Percentiles rank a stretch among this genome's conserved stretches.
Conservation (phyloP, 2,888 invertebrate genomes). For the Drosophila sordidula region DNA sequence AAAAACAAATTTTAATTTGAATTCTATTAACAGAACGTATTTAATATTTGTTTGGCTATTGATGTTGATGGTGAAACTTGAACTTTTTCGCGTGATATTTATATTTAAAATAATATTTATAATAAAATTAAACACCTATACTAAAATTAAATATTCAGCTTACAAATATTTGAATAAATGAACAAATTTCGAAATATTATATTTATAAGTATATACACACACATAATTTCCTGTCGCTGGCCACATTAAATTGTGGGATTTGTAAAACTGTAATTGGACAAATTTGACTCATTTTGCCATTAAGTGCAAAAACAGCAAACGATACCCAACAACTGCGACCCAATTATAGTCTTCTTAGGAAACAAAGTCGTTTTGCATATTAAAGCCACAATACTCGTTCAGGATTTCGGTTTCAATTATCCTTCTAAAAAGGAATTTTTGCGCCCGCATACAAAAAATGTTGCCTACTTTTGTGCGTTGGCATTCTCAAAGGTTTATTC, state of each 20-base stretch:
- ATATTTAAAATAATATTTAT: too few species aligned
- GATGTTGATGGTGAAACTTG: too few species aligned
- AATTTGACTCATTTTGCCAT: not conserved
- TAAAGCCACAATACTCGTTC: slow-evolving; percentile 2
- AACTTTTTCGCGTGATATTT: too few species aligned
- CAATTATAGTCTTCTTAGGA: slow-evolving; percentile 14
- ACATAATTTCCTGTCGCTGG: not conserved
- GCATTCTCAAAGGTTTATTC: slow-evolving; percentile 5
- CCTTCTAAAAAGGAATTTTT: slow-evolving; percentile 21
- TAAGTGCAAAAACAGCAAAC: not conserved
- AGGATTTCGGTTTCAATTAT: slow-evolving; percentile 37
- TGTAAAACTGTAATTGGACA: not conserved
- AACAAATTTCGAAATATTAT: too few species aligned
- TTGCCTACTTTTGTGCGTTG: slow-evolving; percentile 61
- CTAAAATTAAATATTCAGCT: too few species aligned
- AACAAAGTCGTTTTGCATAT: slow-evolving; percentile 2
- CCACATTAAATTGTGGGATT: not conserved
- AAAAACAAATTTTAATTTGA: too few species aligned
- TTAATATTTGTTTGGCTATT: too few species aligned
- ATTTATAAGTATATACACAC: too few species aligned
- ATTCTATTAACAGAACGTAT: too few species aligned
- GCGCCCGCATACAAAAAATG: slow-evolving; percentile 38
- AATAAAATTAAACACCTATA: too few species aligned
- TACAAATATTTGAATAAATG: too few species aligned
- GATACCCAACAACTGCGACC: not conserved